These are phyloP conservation scores for Magallana ariakensis DNA, from an alignment of 1,140 invertebrate species.

Conservation along the genomic window DNA sequence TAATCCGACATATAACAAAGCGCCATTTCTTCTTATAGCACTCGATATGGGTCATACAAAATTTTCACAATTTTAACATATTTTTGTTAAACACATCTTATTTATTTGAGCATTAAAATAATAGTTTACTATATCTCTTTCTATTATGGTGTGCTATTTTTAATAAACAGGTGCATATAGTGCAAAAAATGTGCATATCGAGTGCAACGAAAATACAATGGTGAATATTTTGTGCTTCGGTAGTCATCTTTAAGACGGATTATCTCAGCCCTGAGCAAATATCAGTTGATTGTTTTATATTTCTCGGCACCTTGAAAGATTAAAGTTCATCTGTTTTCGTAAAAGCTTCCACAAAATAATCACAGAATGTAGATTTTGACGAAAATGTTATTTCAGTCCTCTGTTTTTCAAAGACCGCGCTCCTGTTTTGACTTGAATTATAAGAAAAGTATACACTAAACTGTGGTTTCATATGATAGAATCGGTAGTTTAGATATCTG, in stretches of 20 bases:
- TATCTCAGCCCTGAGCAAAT: background rate
- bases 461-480: background rate
- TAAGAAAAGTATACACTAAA: background rate
- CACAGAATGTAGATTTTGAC: background rate
- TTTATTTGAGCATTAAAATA: too few species aligned
- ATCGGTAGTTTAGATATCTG: background rate
- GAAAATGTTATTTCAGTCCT: background rate
- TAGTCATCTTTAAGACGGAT: background rate
- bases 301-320: slow-evolving; percentile 4
- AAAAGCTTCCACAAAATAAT: background rate
- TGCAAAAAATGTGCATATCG: slow-evolving; percentile 24
- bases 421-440: slow-evolving; percentile 19
- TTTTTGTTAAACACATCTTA: too few species aligned
- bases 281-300: background rate
- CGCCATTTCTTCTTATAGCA: too few species aligned
- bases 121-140: too few species aligned
- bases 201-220: slow-evolving; percentile 27
- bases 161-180: background rate
- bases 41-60: too few species aligned
- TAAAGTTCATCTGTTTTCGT: background rate
- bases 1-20: too few species aligned
- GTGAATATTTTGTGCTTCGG: slow-evolving; percentile 17
- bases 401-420: slow-evolving; percentile 16
- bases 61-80: too few species aligned
- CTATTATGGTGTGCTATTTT: too few species aligned